Percentiles rank a stretch among this genome's conserved stretches.
These are phyloP conservation scores for Harpagoxenus sublaevis DNA, from an alignment of 2,888 invertebrate species.

Conservation along the genomic window DNA sequence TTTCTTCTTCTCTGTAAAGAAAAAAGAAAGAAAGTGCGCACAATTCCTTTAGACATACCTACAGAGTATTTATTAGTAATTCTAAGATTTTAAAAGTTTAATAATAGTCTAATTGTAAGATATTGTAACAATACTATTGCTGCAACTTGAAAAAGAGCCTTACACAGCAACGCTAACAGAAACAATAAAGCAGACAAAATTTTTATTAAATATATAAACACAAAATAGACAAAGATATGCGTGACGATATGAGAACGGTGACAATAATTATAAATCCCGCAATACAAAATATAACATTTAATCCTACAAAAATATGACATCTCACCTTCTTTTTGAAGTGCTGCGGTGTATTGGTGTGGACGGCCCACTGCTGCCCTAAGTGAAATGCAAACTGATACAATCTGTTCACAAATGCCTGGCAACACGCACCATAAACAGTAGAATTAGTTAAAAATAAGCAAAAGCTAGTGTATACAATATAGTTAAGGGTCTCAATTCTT, in stretches of 20 bases:
- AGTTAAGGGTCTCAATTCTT: slow-evolving; percentile 63
- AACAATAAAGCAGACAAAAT: neutral
- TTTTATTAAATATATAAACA: neutral
- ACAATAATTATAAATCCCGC: neutral
- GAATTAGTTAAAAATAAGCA: slow-evolving; percentile 85
- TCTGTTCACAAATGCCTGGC: slow-evolving; percentile 88
- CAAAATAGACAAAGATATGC: neutral
- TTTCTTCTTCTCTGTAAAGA: slow-evolving; percentile 90
- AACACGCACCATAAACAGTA: slow-evolving; percentile 87
- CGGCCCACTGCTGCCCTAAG: slow-evolving; percentile 94
- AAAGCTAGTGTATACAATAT: slow-evolving; percentile 78
- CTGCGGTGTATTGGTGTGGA: slow-evolving; percentile 88
- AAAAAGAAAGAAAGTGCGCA: slow-evolving; percentile 11
- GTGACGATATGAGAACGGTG: neutral
- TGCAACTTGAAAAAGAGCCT: neutral
- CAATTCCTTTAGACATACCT: neutral
- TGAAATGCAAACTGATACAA: slow-evolving; percentile 91
- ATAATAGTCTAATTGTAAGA: neutral
- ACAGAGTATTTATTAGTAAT: neutral
- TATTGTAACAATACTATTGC: slow-evolving; percentile 1
- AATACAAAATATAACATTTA: slow-evolving; percentile 15
- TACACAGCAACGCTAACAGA: neutral
- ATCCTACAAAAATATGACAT: slow-evolving; percentile 65
- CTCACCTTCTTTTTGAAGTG: slow-evolving; percentile 90
- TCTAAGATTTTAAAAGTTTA: neutral